A percentile compares a stretch with the other conserved stretches of the same genome.
Conservation (phyloP, 2,113 vertebrate genomes). For the Ariopsis seemanni region DNA sequence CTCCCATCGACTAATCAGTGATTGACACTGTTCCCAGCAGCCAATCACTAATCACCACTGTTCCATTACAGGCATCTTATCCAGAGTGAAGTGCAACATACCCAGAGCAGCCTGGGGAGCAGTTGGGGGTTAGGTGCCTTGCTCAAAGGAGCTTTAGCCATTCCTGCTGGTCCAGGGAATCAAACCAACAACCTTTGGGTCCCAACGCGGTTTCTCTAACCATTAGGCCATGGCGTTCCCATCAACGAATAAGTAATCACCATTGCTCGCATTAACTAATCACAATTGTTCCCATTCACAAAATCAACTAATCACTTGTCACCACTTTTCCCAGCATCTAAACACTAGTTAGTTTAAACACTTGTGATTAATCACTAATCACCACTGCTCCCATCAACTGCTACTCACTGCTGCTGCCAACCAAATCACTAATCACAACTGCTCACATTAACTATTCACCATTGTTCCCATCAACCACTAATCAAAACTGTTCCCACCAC, state of each 20-base stretch:
- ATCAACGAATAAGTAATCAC: neutral
- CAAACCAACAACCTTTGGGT: no score
- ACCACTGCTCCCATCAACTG: neutral
- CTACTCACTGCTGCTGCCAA: no score
- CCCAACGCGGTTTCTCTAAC: no score
- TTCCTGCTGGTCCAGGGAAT: no score
- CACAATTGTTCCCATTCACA: no score
- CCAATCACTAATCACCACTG: neutral
- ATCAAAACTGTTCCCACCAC: neutral
- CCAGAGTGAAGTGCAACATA: no score
- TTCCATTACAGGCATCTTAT: neutral
- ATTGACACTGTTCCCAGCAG: fast-evolving
- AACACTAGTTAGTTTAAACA: no score
- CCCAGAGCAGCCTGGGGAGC: no score
- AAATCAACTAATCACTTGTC: neutral
- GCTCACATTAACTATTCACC: no score
- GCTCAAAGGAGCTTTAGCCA: no score
- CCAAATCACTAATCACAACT: neutral
- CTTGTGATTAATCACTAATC: neutral
- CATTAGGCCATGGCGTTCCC: neutral
- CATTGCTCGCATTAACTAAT: neutral
- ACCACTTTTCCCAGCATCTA: neutral
- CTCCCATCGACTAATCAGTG: neutral
- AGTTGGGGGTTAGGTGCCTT: no score
- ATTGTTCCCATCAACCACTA: neutral